Base-by-base conservation (phyloP, 2,888 invertebrate species). In the Gandaritis pyraliata region DNA sequence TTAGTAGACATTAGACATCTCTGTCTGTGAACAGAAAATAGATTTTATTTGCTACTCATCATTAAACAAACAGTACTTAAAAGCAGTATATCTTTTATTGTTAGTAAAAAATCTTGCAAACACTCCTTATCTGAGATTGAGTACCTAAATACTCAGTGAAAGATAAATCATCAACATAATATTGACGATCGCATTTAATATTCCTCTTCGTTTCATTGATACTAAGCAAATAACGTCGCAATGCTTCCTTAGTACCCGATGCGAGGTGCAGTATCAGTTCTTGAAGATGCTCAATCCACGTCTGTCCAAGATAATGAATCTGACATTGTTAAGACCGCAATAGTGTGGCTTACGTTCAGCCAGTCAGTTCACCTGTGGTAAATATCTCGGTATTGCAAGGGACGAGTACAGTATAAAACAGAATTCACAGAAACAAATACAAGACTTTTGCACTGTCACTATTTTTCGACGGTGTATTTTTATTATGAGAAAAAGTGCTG, bases 251-350 rank as follows among this genome's bases (percentile, higher is more conserved):
- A 51, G 47, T 59, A 43, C 48, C 38, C 46, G 11, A 53, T 50
- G 55, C 23, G 47, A 56, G 58, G n/a, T 36, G 15, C 23, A 30
- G 58, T 54, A 55, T 61, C 56, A 69, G 73, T 74, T 67, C 66
- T 68, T 70, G 49, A 52, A 65, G 71, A 68, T 50, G 68, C 70
- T 74, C 66, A 72, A 75, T 75, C 68, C 66, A 65, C 71, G 70
- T 67, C 69, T 64, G 68, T 72, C 63, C 66, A 68, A 73, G 76
- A 74, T 80, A 82, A 81, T 76, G 72, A 79, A 80, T 72, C 71
- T 71, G 69, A 69, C 71, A 74, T 75, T 75, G 72, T 71, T 64
- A 65, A 61, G 52, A 67, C 77, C 72, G 66, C 77, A 78, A 75
- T 70, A 65, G 66, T 71, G 73, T 57, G 73, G 74, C 65, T 58